Percentiles rank a stretch among this genome's conserved stretches.
Evolutionary conservation across 1,140 invertebrate species (phyloP).

Genomic region (Centruroides sculpturatus): DNA sequence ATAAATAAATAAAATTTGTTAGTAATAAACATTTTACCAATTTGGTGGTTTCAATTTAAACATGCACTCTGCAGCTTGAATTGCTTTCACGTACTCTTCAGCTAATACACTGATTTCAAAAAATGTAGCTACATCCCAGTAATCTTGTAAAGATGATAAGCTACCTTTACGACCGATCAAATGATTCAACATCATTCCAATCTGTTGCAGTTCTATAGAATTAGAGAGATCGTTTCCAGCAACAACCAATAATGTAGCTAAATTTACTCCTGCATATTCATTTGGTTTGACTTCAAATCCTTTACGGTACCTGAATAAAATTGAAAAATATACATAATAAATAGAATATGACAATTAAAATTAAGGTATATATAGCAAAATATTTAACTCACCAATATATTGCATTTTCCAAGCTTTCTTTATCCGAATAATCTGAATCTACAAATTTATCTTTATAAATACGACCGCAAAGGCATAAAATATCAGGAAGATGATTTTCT

Average conservation of each 20-base stretch:
- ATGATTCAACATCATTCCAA: conserved; percentile 89
- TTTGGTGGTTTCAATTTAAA: conserved; percentile 95
- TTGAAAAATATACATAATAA: too few relatives aligned
- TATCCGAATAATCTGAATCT: conserved; percentile 80
- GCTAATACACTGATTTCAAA: conserved; percentile 97
- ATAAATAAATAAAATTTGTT: too few relatives aligned
- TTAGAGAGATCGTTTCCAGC: conserved; percentile 89
- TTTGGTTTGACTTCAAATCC: conserved; percentile 96
- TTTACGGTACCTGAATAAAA: conserved; percentile 58
- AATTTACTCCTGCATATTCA: conserved; percentile 97
- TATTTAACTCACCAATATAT: conserved; percentile 60
- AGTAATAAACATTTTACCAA: conserved; percentile 44
- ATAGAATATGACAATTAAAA: background rate
- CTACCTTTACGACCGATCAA: conserved; percentile 96
- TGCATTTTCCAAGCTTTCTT: conserved; percentile 74
- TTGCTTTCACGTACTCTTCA: conserved; percentile 91
- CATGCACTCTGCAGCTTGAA: conserved; percentile 97
- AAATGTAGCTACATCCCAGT: conserved; percentile 99
- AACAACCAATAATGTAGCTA: conserved; percentile 94
- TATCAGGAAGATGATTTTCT: conserved; percentile 83
- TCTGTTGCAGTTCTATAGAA: conserved; percentile 76
- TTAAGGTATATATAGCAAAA: background rate
- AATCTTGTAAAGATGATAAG: conserved; percentile 79
- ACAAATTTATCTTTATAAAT: conserved; percentile 99
- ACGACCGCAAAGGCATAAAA: conserved; percentile 93